A percentile compares a stretch with the other conserved stretches of the same genome.
These are phyloP conservation scores for Paracanthobrama guichenoti DNA, from an alignment of 2,113 vertebrate genomes.

Conservation along the genomic window DNA sequence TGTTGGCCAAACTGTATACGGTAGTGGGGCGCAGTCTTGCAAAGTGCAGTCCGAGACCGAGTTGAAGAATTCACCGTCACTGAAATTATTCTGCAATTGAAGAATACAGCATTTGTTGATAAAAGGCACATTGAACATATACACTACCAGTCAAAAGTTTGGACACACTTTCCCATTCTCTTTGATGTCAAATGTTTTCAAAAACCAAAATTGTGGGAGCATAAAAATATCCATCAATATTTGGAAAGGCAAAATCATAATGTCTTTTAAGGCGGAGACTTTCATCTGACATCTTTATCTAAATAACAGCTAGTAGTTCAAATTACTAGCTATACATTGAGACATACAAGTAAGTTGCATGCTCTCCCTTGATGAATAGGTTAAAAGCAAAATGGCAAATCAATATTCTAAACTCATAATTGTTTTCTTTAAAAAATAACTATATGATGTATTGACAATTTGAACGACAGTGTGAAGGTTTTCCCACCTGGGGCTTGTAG, in stretches of 20 bases:
- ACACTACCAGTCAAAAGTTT: too few species aligned
- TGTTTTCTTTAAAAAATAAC: neutral
- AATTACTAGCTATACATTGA: neutral
- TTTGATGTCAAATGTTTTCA: too few species aligned
- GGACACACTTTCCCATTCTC: too few species aligned
- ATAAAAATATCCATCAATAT: neutral
- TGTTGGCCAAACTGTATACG: slow-evolving; percentile 64
- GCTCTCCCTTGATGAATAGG: neutral
- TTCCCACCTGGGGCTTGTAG: slow-evolving; percentile 66
- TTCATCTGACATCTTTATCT: neutral
- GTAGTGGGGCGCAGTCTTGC: slow-evolving; percentile 54
- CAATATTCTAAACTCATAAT: neutral
- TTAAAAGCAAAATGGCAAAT: neutral
- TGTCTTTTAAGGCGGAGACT: neutral
- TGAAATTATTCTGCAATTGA: slow-evolving; percentile 59
- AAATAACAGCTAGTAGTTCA: neutral
- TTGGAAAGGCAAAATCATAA: neutral
- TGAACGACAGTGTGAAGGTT: neutral
- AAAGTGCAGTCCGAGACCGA: slow-evolving; percentile 41
- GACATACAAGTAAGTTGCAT: neutral
- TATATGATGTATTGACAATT: neutral
- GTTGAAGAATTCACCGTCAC: slow-evolving; percentile 29
- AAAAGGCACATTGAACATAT: neutral
- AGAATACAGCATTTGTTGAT: slow-evolving; percentile 9
- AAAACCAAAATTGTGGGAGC: neutral